These are phyloP conservation scores for Metallyticus violacea DNA, from an alignment of 2,888 invertebrate species.

Conservation along the genomic window DNA sequence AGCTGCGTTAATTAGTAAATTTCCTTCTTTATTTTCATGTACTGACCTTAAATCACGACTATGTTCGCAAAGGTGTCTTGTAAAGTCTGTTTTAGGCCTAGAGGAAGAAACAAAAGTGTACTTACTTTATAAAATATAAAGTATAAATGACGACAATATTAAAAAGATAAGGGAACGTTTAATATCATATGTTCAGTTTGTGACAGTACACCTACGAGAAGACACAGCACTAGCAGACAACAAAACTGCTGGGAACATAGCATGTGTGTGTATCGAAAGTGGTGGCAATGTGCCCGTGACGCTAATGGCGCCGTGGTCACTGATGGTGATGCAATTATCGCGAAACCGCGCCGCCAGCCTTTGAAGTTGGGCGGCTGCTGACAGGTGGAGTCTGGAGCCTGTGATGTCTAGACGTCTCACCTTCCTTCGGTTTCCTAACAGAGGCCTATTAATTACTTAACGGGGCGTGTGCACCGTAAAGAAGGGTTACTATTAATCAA, in stretches of 20 bases:
- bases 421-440: neutral
- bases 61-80: no score
- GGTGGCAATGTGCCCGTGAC: neutral
- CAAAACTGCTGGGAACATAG: neutral
- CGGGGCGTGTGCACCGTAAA: neutral
- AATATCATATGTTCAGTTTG: no score
- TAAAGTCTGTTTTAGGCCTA: no score
- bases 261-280: neutral
- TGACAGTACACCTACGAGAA: no score
- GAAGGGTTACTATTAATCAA: neutral
- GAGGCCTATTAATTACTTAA: neutral
- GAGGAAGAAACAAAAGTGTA: no score
- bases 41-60: no score
- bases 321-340: slow-evolving; percentile 20
- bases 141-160: no score
- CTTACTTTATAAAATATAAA: no score
- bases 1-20: no score
- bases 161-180: no score
- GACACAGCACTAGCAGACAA: neutral
- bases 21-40: no score
- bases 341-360: neutral
- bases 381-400: no score
- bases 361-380: neutral
- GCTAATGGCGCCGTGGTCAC: slow-evolving; percentile 11
- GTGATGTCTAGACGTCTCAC: neutral